Evolutionary conservation across 2,888 invertebrate genomes (phyloP).

Genomic region (Erpobdella octoculata): DNA sequence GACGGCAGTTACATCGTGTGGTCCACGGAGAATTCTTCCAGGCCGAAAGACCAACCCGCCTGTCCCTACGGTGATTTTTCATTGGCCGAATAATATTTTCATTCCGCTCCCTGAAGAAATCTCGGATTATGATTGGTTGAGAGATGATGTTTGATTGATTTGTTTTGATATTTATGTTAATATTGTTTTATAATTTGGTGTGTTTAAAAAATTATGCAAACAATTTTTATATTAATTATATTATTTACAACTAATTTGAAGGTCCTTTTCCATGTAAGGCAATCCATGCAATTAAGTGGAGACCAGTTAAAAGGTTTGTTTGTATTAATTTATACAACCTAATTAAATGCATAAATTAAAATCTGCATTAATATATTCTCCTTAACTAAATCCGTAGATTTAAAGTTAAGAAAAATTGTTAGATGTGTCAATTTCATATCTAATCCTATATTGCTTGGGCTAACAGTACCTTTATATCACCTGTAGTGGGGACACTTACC

Average conservation of each 20-base stretch:
- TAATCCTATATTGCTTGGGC: background rate
- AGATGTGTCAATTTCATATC: background rate
- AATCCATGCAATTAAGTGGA: conserved; percentile 58
- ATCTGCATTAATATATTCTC: background rate
- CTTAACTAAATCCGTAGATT: background rate
- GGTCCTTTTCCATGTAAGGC: conserved; percentile 92
- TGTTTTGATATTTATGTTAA: background rate
- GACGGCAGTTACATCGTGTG: conserved; percentile 80
- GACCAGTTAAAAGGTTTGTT: conserved; percentile 52
- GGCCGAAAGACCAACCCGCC: conserved; percentile 62
- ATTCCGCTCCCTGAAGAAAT: background rate
- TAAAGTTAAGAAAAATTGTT: background rate
- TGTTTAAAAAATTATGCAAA: background rate
- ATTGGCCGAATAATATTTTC: background rate
- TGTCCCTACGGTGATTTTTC: conserved; percentile 64
- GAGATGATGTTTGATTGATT: background rate
- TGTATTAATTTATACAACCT: too few species aligned
- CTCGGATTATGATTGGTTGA: background rate
- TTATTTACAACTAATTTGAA: conserved; percentile 35
- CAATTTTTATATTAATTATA: conserved; percentile 1
- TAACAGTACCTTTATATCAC: background rate
- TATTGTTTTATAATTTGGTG: background rate
- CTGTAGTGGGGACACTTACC: background rate
- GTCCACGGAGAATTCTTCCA: conserved; percentile 50
- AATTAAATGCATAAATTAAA: too few species aligned